Conservation (phyloP, 1,140 invertebrate species). For the Adoxophyes honmai region DNA sequence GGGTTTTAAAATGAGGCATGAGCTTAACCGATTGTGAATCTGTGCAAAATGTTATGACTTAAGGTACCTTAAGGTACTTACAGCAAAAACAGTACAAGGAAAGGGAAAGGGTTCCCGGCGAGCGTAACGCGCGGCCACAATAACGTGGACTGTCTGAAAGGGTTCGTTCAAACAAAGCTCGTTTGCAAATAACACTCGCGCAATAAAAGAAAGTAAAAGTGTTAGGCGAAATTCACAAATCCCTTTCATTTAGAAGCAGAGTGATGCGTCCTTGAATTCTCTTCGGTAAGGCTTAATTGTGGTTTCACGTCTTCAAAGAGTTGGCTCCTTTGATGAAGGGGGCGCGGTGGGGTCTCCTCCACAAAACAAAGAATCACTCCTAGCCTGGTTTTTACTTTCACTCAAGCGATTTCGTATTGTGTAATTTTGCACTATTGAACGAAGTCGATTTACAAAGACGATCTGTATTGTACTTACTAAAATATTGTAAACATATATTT, state of each 20-base stretch:
- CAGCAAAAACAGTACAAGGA: background rate
- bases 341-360: conserved; percentile 23
- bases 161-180: conserved; percentile 37
- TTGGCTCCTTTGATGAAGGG: conserved; percentile 52
- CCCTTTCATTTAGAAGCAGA: conserved; percentile 49
- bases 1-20: too few species aligned
- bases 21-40: background rate
- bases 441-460: too few species aligned
- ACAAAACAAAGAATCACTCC: conserved; percentile 50
- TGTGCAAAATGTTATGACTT: background rate
- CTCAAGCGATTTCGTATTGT: conserved; percentile 22
- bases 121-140: background rate
- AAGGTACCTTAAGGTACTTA: too few species aligned
- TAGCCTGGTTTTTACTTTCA: conserved; percentile 43
- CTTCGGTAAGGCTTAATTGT: conserved; percentile 67
- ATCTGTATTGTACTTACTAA: too few species aligned
- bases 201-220: conserved; percentile 57
- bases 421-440: conserved; percentile 25
- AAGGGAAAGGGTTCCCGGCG: background rate
- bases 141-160: conserved; percentile 26
- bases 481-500: too few species aligned
- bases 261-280: conserved; percentile 64
- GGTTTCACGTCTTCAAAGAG: conserved; percentile 68
- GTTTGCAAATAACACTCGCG: conserved; percentile 37
- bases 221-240: conserved; percentile 42